Percentiles rank a stretch among this genome's conserved stretches.
These are phyloP conservation scores for Sebastes nivosus DNA, from an alignment of 2,797 vertebrate species.

Conservation along the genomic window DNA sequence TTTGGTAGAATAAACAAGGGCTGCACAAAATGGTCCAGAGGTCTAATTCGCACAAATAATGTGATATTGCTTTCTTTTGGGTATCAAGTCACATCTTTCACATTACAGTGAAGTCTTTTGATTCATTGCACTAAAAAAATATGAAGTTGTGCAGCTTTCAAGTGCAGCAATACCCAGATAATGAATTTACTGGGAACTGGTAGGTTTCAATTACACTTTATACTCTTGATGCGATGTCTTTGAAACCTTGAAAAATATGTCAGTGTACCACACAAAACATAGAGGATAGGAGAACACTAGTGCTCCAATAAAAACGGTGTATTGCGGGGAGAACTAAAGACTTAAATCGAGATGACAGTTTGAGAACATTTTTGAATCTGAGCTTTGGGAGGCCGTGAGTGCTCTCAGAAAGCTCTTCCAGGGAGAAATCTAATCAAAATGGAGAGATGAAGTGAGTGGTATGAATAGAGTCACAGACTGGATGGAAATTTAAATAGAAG, in stretches of 20 bases:
- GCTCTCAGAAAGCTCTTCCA: conserved; percentile 26
- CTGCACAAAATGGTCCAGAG: neutral
- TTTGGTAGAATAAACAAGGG: neutral
- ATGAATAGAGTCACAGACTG: conserved; percentile 1
- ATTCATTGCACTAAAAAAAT: neutral
- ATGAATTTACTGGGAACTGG: neutral
- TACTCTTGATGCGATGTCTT: neutral
- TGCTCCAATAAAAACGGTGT: neutral
- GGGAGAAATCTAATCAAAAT: conserved; percentile 37
- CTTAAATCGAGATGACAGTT: conserved; percentile 49
- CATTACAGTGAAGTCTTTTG: neutral
- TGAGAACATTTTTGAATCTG: conserved; percentile 38
- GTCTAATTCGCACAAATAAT: neutral
- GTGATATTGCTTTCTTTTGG: neutral
- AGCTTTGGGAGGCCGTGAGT: conserved; percentile 20
- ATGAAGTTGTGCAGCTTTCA: neutral
- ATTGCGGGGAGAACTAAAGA: conserved; percentile 1
- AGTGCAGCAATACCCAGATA: neutral
- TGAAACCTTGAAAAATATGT: neutral
- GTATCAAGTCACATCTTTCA: neutral
- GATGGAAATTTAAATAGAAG: conserved; percentile 5
- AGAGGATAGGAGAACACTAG: neutral
- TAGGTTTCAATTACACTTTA: neutral
- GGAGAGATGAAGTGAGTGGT: conserved; percentile 21
- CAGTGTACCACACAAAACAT: neutral